Base-by-base conservation (phyloP, 2,888 invertebrate genomes). In the Bimastos eiseni region DNA sequence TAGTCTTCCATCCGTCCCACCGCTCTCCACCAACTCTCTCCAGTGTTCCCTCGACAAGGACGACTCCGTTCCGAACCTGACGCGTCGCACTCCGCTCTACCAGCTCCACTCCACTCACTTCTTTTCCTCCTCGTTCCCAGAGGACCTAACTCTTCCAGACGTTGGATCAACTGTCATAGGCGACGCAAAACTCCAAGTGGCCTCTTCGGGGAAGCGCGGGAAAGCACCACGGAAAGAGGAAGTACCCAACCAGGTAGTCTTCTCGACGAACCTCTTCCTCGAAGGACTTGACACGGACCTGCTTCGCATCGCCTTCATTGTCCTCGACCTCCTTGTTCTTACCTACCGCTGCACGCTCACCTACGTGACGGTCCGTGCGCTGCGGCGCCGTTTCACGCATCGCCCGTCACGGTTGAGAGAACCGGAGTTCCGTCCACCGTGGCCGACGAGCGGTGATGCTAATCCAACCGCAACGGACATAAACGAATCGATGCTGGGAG, bases 261-360 rank as follows among this genome's bases (percentile, higher is more conserved):
- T 92, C 88, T 91, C 91, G 3, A 37, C 91, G 44, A 83, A 90
- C 86, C 90, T 91, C 84, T 92, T 92, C 89, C 30, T 91, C n/a
- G 70, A 49, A 19, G 88, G 83, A 33, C 34, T 92, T 11, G 90
- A 92, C 90, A 91, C 90, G 15, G 88, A 91, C 24, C 44, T 92
- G 34, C 90, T 92, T 86, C 90, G 92, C 41, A 91, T 92, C 36
- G 36, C 92, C 36, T 92, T 92, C 89, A 89, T 92, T 44, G 90
- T 91, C n/a, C 38, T 92, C 91, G 92, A 92, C 83, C 90, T 89
- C n/a, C 38, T 92, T 24, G 88, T 92, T 8, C 90, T 92, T 13
- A 38, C 91, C n/a, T 92, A 92, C 49, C 90, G 92, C 34, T 90
- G 90, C 37, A 91, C 90, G 17, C 91, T 91, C 44, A 92, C 92